These are phyloP conservation scores for Corythornis vintsioides DNA, from an alignment of 2,113 vertebrate species.

Conservation along the genomic window DNA sequence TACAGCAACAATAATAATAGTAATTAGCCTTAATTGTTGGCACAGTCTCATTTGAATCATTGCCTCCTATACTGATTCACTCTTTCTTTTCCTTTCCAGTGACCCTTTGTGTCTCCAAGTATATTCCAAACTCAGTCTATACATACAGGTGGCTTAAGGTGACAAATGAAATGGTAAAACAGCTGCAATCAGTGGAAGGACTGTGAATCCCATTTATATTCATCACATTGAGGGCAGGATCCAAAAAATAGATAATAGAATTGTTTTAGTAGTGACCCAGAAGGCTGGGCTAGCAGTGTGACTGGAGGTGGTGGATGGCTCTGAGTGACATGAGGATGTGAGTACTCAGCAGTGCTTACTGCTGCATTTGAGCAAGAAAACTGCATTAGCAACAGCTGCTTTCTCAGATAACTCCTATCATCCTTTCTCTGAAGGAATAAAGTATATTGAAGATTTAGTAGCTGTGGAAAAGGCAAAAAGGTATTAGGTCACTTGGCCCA, in stretches of 20 bases:
- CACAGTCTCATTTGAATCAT: background rate
- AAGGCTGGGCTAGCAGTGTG: background rate
- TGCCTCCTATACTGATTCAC: background rate
- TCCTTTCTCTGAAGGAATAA: background rate
- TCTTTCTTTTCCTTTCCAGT: background rate
- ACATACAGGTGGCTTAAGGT: background rate
- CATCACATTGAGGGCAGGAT: background rate
- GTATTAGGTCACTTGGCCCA: background rate
- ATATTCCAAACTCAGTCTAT: background rate
- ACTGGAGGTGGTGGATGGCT: background rate
- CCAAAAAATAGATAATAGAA: background rate
- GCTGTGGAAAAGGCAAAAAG: background rate
- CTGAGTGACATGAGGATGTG: background rate
- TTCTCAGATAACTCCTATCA: slow-evolving; percentile 7
- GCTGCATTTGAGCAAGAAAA: background rate
- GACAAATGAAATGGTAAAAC: background rate
- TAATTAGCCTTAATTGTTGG: background rate
- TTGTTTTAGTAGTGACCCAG: background rate
- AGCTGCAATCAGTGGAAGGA: background rate
- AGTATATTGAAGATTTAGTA: background rate
- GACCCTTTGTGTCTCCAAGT: background rate
- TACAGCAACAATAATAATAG: background rate
- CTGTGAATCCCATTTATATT: background rate
- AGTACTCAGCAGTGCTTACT: background rate
- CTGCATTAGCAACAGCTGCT: background rate